phyloP scores from a whole-genome alignment of 2,888 invertebrate species.

The Callosobruchus maculatus region DNA sequence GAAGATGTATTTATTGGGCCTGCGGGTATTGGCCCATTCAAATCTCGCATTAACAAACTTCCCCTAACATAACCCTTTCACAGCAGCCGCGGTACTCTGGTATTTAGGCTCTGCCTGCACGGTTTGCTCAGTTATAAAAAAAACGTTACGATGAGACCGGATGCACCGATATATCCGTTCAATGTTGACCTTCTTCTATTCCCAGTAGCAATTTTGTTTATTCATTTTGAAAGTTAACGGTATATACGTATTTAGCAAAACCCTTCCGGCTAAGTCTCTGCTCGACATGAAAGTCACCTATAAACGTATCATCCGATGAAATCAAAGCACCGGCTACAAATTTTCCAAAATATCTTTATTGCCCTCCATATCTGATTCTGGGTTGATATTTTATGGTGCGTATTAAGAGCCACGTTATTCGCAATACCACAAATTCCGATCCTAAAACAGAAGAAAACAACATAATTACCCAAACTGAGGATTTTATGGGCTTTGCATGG shows the following conservation, averaged over 20 bases:
- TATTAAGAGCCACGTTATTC: background rate
- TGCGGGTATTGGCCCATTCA: too few species aligned
- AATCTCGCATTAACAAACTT: too few species aligned
- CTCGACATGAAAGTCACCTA: background rate
- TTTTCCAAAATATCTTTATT: background rate
- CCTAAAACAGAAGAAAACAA: background rate
- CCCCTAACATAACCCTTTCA: too few species aligned
- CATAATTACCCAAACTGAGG: background rate
- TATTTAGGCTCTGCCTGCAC: too few species aligned
- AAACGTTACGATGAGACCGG: too few species aligned
- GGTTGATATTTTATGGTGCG: background rate
- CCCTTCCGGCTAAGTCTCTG: background rate
- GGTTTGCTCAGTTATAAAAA: too few species aligned
- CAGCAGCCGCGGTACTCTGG: too few species aligned
- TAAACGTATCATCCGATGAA: background rate
- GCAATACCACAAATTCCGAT: background rate
- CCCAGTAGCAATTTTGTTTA: background rate
- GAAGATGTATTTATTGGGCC: too few species aligned
- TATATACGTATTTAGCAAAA: background rate
- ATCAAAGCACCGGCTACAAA: background rate
- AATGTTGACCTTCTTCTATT: too few species aligned
- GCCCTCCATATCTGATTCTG: background rate
- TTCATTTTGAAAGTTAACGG: background rate
- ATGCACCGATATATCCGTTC: too few species aligned
- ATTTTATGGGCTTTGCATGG: background rate